These are phyloP conservation scores for Strigops habroptila DNA, from an alignment of 2,113 vertebrate genomes.

Conservation along the genomic window DNA sequence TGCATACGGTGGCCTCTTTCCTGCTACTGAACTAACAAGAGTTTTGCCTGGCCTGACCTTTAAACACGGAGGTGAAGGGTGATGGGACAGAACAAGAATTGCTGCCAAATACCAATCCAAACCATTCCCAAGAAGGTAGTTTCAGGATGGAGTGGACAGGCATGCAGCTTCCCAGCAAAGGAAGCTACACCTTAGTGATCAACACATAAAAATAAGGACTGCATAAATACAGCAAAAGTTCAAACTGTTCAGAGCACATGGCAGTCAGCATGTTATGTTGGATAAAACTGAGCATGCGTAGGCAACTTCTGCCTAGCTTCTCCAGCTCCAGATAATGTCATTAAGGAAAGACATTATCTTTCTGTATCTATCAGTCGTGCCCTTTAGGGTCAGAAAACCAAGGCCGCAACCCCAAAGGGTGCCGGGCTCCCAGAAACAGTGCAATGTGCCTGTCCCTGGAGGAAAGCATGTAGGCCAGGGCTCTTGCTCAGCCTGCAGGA, in stretches of 20 bases:
- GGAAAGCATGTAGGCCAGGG: background rate
- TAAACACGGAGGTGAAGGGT: background rate
- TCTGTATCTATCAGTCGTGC: fast-evolving
- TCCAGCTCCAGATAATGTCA: background rate
- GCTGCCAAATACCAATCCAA: background rate
- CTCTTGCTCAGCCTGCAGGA: background rate
- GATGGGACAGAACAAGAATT: background rate
- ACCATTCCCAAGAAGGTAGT: background rate
- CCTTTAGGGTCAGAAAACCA: background rate
- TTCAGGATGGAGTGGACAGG: background rate
- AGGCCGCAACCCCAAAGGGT: background rate
- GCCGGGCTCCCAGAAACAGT: background rate
- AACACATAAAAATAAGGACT: background rate
- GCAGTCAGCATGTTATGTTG: background rate
- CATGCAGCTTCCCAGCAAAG: background rate
- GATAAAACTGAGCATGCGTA: background rate
- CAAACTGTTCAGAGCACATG: background rate
- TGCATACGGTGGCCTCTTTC: background rate
- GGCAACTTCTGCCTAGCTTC: background rate
- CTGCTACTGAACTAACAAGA: background rate
- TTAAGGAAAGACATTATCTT: background rate
- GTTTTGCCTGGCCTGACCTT: background rate
- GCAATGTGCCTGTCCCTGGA: background rate
- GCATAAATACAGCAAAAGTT: background rate
- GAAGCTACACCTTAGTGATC: background rate